Evolutionary conservation across 2,113 vertebrate species (phyloP).

Genomic region (Pholis gunnellus): DNA sequence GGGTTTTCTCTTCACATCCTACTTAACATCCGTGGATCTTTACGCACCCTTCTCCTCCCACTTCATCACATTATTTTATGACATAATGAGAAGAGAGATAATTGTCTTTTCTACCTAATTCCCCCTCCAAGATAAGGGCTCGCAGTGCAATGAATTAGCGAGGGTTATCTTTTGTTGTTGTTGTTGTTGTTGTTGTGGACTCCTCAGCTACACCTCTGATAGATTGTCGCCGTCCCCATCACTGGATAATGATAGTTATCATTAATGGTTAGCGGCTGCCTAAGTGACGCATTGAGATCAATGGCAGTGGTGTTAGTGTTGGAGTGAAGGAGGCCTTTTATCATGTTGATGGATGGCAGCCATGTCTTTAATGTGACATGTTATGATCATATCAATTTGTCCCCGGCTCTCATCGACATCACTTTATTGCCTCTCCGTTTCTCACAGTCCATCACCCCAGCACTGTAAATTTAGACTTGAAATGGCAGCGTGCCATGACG

Average conservation of each 20-base stretch:
- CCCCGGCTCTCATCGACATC: slow-evolving; percentile 74
- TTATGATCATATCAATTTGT: slow-evolving; percentile 84
- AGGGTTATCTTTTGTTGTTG: slow-evolving; percentile 31
- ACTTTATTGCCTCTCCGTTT: slow-evolving; percentile 74
- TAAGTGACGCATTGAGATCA: slow-evolving; percentile 74
- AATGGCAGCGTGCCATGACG: slow-evolving; percentile 57
- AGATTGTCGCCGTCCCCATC: slow-evolving; percentile 46
- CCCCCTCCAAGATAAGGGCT: slow-evolving; percentile 35
- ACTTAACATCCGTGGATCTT: slow-evolving; percentile 12
- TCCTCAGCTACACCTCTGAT: slow-evolving; percentile 22
- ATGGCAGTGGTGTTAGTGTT: slow-evolving; percentile 60
- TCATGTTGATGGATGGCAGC: slow-evolving; percentile 81
- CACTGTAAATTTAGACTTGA: slow-evolving; percentile 70
- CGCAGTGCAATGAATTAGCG: slow-evolving; percentile 40
- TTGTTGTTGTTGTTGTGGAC: slow-evolving; percentile 13
- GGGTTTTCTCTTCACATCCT: slow-evolving; percentile 29
- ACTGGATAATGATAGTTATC: slow-evolving; percentile 74
- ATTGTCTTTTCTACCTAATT: slow-evolving; percentile 63
- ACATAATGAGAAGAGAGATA: slow-evolving; percentile 62
- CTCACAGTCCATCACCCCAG: slow-evolving; percentile 63
- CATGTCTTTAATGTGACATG: slow-evolving; percentile 78
- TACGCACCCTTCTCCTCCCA: slow-evolving; percentile 11
- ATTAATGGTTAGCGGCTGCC: slow-evolving; percentile 66
- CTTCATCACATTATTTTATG: slow-evolving; percentile 45
- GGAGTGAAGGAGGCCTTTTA: slow-evolving; percentile 70